phyloP scores from a whole-genome alignment of 2,888 invertebrate species.

The Tinea trinotella region DNA sequence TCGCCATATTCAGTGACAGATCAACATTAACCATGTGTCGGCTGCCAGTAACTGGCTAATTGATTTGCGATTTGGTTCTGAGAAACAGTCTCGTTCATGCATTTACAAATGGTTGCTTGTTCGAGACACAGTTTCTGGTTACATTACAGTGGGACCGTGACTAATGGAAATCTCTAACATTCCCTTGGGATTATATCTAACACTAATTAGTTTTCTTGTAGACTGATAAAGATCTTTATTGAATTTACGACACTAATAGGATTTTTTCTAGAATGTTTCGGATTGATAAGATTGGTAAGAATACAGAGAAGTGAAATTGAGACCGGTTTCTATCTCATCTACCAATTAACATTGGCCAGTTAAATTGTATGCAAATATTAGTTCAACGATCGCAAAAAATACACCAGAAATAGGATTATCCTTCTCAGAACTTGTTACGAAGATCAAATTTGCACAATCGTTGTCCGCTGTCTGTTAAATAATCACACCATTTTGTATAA shows the following conservation, averaged over 20 bases:
- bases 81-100: constrained; percentile 6
- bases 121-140: background rate
- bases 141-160: background rate
- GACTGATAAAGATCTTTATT: background rate
- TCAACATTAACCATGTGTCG: constrained; percentile 15
- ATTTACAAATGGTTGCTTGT: constrained; percentile 9
- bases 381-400: background rate
- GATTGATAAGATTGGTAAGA: background rate
- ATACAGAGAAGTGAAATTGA: background rate
- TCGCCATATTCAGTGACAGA: constrained; percentile 17
- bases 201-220: background rate
- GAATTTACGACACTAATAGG: background rate
- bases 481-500: background rate
- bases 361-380: background rate
- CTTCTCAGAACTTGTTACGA: background rate
- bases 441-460: no score
- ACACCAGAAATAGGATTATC: background rate
- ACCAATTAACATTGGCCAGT: background rate
- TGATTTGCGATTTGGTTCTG: constrained; percentile 37
- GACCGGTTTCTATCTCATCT: background rate
- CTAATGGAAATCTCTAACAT: background rate
- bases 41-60: constrained; percentile 25
- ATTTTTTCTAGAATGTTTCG: background rate
- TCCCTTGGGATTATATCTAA: background rate
- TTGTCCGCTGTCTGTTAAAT: background rate